A percentile compares a stretch with the other conserved stretches of the same genome.
Evolutionary conservation across 1,140 invertebrate species (phyloP).

Genomic region (Apis dorsata): DNA sequence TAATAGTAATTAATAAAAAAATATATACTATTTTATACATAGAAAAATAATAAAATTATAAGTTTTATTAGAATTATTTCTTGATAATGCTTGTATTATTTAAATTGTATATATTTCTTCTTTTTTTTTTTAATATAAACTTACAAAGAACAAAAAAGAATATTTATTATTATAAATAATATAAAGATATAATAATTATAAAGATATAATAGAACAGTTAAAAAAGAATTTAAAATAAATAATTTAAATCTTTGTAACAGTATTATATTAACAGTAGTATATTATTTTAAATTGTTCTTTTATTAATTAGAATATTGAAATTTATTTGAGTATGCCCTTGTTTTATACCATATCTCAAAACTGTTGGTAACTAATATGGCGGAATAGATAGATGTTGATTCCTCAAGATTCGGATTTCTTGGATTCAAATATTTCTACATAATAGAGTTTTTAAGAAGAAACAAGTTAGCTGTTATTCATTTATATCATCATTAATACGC

Average conservation of each 20-base stretch:
- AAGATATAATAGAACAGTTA: too few species aligned
- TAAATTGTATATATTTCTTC: too few species aligned
- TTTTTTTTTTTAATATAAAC: not conserved
- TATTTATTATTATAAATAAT: not conserved
- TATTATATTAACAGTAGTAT: not conserved
- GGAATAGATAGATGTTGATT: conserved; percentile 42
- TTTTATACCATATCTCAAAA: conserved; percentile 19
- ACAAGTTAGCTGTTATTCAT: conserved; percentile 6
- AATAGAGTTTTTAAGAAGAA: conserved; percentile 9
- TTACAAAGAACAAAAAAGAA: not conserved
- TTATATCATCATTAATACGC: not conserved
- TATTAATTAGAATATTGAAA: not conserved
- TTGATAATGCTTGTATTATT: not conserved
- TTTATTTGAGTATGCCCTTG: not conserved
- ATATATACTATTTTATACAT: too few species aligned
- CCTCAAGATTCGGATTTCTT: conserved; percentile 27
- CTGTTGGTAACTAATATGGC: conserved; percentile 46
- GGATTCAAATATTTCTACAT: conserved; percentile 22
- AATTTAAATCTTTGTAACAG: not conserved
- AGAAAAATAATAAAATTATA: too few species aligned
- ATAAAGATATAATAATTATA: too few species aligned
- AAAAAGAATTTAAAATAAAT: not conserved
- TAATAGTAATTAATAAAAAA: too few species aligned
- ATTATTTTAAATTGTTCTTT: not conserved
- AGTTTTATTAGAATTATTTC: not conserved